Conservation (phyloP, 2,113 vertebrate species). For the Gavia stellata region DNA sequence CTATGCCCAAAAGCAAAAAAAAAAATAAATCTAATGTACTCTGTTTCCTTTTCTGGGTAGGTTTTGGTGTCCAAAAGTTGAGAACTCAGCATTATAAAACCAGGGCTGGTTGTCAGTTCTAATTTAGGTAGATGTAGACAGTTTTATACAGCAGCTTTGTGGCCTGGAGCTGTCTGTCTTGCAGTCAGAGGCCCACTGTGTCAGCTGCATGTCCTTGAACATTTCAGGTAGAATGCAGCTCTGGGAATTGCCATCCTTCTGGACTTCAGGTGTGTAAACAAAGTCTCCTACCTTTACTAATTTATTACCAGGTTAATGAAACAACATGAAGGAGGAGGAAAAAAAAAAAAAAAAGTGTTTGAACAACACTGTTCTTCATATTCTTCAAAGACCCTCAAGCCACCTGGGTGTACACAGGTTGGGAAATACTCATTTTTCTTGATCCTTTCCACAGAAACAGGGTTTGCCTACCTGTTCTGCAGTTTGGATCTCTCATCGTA, state of each 20-base stretch:
- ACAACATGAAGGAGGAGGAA: not conserved
- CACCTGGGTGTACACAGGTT: not conserved
- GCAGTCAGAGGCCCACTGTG: conserved; percentile 66
- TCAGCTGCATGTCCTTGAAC: conserved; percentile 80
- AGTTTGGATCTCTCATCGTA: not conserved
- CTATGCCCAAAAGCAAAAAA: conserved; percentile 46
- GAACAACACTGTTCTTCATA: not conserved
- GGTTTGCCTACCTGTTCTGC: not conserved
- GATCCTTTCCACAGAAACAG: not conserved
- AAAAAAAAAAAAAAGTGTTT: not conserved
- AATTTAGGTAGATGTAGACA: conserved; percentile 76
- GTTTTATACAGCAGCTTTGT: conserved; percentile 71
- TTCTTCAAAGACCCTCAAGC: not conserved
- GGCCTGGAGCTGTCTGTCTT: conserved; percentile 79
- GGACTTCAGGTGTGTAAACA: conserved; percentile 61
- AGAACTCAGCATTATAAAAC: conserved; percentile 68
- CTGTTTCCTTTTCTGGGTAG: conserved; percentile 52
- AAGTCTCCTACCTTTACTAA: conserved; percentile 37
- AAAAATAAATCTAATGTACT: not conserved
- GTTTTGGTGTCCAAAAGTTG: conserved; percentile 64
- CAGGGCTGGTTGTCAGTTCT: conserved; percentile 76
- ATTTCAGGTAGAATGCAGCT: conserved; percentile 69
- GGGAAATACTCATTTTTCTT: not conserved
- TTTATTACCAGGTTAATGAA: conserved; percentile 38
- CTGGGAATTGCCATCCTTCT: conserved; percentile 58